phyloP scores from a whole-genome alignment of 1,140 invertebrate species.

The Apocrypta bakeri region DNA sequence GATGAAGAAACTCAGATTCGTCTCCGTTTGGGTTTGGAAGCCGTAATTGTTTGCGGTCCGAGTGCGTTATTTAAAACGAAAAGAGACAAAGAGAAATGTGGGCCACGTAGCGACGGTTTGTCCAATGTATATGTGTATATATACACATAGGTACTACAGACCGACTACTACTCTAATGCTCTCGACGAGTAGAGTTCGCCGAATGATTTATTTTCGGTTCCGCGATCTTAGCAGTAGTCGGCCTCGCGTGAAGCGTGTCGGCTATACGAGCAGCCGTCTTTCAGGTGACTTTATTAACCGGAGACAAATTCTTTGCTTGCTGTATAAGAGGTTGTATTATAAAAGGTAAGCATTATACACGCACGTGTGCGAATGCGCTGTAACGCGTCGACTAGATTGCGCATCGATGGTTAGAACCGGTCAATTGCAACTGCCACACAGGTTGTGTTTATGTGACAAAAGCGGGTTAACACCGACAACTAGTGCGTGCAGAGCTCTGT shows the following conservation, averaged over 20 bases:
- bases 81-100: constrained; percentile 56
- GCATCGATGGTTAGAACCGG: not conserved
- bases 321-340: not conserved
- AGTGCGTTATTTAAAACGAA: constrained; percentile 62
- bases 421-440: not conserved
- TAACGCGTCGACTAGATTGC: constrained; percentile 30
- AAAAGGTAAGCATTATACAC: not conserved
- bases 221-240: constrained; percentile 29
- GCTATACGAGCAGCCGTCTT: constrained; percentile 15
- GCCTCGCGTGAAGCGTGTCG: constrained; percentile 1
- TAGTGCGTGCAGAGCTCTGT: too few species aligned
- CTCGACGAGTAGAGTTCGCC: constrained; percentile 32
- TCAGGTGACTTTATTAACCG: constrained; percentile 25
- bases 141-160: not conserved
- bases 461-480: not conserved
- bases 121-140: not conserved
- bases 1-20: not conserved
- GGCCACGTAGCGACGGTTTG: constrained; percentile 55
- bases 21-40: not conserved
- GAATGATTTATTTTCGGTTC: constrained; percentile 67
- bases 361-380: not conserved
- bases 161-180: not conserved
- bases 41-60: not conserved
- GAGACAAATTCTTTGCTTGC: not conserved
- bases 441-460: not conserved